phyloP scores from a whole-genome alignment of 2,797 vertebrate species.

The Denticeps clupeoides region DNA sequence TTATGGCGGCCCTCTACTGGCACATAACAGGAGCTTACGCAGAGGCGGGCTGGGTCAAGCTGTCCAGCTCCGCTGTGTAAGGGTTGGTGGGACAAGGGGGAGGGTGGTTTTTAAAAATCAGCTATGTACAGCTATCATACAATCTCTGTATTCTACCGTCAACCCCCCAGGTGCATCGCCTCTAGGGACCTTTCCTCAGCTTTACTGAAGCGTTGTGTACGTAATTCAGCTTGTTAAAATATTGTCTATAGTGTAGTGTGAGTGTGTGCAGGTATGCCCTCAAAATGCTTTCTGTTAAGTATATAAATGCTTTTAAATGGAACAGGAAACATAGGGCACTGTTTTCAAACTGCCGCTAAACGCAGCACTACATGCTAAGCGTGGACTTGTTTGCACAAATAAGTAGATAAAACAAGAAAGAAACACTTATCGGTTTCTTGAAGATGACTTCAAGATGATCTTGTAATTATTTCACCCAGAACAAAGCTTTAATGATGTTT shows the following conservation, averaged over 20 bases:
- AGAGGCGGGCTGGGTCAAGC: conserved; percentile 90
- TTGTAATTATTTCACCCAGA: too few species aligned
- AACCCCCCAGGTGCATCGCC: conserved; percentile 37
- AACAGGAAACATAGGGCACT: too few species aligned
- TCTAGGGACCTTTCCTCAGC: conserved; percentile 16
- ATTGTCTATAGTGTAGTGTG: conserved; percentile 48
- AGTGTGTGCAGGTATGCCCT: conserved; percentile 41
- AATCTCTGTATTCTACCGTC: conserved; percentile 44
- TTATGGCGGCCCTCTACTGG: conserved; percentile 78
- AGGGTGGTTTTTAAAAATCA: conserved; percentile 9
- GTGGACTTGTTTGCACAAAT: too few species aligned
- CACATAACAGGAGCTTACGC: conserved; percentile 87
- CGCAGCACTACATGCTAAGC: background rate
- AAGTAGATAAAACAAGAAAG: too few species aligned
- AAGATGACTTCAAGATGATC: too few species aligned
- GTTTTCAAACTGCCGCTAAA: background rate
- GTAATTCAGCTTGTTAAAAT: conserved; percentile 40
- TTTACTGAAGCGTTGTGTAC: conserved; percentile 29
- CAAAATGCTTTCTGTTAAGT: conserved; percentile 12
- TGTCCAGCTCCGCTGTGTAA: conserved; percentile 73
- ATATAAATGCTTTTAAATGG: conserved; percentile 22
- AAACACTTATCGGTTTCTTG: too few species aligned
- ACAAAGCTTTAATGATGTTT: too few species aligned
- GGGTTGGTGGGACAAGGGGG: conserved; percentile 9
- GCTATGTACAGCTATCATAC: conserved; percentile 15